Conservation (phyloP, 2,797 vertebrate genomes). For the Alcedo quadribrachys region DNA sequence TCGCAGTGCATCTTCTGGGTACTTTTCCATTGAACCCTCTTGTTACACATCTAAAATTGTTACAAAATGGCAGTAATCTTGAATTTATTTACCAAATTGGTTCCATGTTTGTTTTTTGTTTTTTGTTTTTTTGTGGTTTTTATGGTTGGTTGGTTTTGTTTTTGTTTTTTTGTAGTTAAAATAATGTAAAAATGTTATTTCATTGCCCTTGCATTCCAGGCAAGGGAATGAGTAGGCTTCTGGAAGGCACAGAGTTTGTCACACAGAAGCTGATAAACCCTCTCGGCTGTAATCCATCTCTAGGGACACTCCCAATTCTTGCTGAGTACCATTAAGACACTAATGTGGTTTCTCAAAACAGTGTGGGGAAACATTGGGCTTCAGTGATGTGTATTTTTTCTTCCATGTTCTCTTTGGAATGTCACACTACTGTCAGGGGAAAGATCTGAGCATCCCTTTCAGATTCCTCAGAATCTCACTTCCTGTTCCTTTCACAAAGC, state of each 20-base stretch:
- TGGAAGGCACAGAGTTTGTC: conserved; percentile 47
- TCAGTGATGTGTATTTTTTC: conserved; percentile 13
- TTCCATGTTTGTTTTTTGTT: conserved; percentile 21
- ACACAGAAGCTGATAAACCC: background rate
- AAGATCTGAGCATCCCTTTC: conserved; percentile 47
- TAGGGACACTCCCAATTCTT: background rate
- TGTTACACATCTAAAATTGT: background rate
- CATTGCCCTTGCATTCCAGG: conserved; percentile 45
- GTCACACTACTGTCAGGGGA: background rate
- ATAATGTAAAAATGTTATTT: background rate
- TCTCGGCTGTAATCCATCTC: background rate
- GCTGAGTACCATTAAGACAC: background rate
- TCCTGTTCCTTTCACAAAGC: conserved; percentile 16
- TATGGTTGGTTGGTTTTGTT: too few relatives aligned
- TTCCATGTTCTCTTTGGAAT: conserved; percentile 27
- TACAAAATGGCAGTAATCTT: background rate
- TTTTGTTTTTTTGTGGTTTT: background rate
- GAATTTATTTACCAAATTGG: background rate
- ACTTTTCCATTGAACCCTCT: background rate
- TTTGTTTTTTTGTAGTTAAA: conserved; percentile 11
- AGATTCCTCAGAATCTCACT: conserved; percentile 23
- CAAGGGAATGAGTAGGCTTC: conserved; percentile 50
- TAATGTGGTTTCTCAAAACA: conserved; percentile 1
- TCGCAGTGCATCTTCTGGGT: background rate
- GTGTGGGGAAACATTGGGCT: conserved; percentile 28